Percentiles rank a stretch among this genome's conserved stretches.
These are phyloP conservation scores for Mechanitis messenoides DNA, from an alignment of 2,888 invertebrate genomes.

Conservation along the genomic window DNA sequence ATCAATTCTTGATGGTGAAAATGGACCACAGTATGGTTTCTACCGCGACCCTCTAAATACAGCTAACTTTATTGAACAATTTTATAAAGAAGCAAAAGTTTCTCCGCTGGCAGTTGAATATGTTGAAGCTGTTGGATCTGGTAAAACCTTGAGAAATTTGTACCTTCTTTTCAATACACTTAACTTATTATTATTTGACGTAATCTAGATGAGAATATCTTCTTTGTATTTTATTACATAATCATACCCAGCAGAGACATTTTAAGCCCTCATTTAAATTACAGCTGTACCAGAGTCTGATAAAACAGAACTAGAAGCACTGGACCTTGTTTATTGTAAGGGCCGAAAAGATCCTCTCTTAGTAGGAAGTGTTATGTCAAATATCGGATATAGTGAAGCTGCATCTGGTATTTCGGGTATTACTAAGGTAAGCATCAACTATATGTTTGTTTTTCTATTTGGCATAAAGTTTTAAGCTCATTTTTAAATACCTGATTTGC, in stretches of 20 bases:
- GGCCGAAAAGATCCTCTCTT: conserved; percentile 74
- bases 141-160: conserved; percentile 42
- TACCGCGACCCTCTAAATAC: conserved; percentile 33
- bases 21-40: conserved; percentile 35
- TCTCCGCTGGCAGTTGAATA: conserved; percentile 80
- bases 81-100: conserved; percentile 76
- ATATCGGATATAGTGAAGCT: conserved; percentile 65
- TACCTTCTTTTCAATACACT: too few species aligned
- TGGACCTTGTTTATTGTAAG: conserved; percentile 76
- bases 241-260: background rate
- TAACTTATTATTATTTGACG: too few species aligned
- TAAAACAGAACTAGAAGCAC: conserved; percentile 79
- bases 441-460: background rate
- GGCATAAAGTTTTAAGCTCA: too few species aligned
- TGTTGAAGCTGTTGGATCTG: conserved; percentile 90
- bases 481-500: too few species aligned
- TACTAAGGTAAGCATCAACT: conserved; percentile 63
- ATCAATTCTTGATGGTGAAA: conserved; percentile 20
- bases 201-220: too few species aligned
- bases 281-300: conserved; percentile 75
- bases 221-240: too few species aligned
- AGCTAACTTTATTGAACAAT: conserved; percentile 38
- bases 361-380: conserved; percentile 73
- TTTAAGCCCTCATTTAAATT: conserved; percentile 9
- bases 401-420: conserved; percentile 73